Evolutionary conservation across 23 tunicate species (phyloP), one percentile per base, ranked within the genome.

Genomic region (Corella eumyota): DNA sequence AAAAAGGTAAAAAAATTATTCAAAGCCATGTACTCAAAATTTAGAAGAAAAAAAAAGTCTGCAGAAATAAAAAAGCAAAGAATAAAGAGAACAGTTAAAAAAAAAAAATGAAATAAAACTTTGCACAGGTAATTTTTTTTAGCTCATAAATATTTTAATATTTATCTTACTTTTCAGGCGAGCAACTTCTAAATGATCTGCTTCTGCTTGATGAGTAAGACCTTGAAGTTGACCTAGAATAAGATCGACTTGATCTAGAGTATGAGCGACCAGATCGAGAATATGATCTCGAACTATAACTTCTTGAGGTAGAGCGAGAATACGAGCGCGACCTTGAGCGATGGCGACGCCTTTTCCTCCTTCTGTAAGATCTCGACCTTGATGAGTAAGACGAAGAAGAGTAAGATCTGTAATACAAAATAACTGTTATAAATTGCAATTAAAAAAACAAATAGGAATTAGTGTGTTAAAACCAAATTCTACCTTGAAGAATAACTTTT

Each of bases 311-410:
- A 3, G 79, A 80, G 2, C 80, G 66, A 30, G 78, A 75, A 47
- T 76, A 85, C 0, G 92, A 83, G 4, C 77, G 77, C 24, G 72
- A 67, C 51, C 84, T 75, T 27, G 95, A 85, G 36, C 67, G 72
- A 65, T 58, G 95, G 0, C 85, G 85, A 3, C 80, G 62, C 27
- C 83, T 59, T 17, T 83, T 56, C 58, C 65, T 79, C 1, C 94
- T 77, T 11, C 67, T 67, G 31, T 83, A 44, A 24, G 83, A 75
- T 9, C 93, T 64, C 7, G 94, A 75, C 13, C 80, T 32, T 13
- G 95, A 85, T 25, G 88, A 70, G 50, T 71, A 71, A 7, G 79
- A 67, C n/a, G n/a, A n/a, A 32, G 67, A 81, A 0, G 79, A 71
- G 48, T 71, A 85, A 0, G 85, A 85, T 60, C 95, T 85, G 64